These are phyloP conservation scores for Drosophila miranda DNA, from an alignment of 1,140 invertebrate species.

Conservation along the genomic window DNA sequence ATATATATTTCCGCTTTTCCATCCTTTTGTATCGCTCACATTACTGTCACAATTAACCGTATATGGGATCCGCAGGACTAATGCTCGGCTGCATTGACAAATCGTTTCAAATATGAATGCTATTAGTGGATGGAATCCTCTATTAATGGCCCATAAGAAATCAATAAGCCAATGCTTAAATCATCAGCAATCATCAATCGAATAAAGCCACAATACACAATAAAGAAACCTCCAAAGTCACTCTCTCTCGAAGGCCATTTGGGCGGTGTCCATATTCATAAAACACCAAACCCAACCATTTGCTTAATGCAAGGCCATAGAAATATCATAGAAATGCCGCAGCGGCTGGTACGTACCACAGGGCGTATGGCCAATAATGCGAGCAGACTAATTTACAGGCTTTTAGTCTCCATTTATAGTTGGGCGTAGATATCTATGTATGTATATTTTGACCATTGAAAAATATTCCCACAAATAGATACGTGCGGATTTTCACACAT, in stretches of 20 bases:
- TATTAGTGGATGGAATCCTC: constrained; percentile 17
- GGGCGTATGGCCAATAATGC: constrained; percentile 50
- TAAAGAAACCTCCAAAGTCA: constrained; percentile 2
- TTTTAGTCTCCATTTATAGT: constrained; percentile 44
- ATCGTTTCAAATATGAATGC: constrained; percentile 43
- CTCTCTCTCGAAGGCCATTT: constrained; percentile 23
- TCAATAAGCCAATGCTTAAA: constrained; percentile 42
- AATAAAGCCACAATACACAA: constrained; percentile 14
- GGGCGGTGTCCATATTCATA: constrained; percentile 20
- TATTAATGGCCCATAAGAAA: constrained; percentile 49
- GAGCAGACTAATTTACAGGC: constrained; percentile 49
- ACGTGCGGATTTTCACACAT: constrained; percentile 36
- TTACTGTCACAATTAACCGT: constrained; percentile 45
- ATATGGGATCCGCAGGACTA: constrained; percentile 28
- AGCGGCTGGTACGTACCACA: constrained; percentile 3
- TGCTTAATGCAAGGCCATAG: constrained; percentile 53
- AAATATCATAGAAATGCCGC: constrained; percentile 16
- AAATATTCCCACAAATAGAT: constrained; percentile 13
- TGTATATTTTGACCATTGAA: constrained; percentile 10
- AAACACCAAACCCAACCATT: constrained; percentile 34
- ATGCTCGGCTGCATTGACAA: constrained; percentile 25
- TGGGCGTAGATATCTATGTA: not conserved
- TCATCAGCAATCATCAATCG: constrained; percentile 39
- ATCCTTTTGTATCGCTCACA: constrained; percentile 14
- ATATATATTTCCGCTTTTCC: constrained; percentile 8